These are phyloP conservation scores for Rhorus exstirpatorius DNA, from an alignment of 2,888 invertebrate species.

Conservation along the genomic window DNA sequence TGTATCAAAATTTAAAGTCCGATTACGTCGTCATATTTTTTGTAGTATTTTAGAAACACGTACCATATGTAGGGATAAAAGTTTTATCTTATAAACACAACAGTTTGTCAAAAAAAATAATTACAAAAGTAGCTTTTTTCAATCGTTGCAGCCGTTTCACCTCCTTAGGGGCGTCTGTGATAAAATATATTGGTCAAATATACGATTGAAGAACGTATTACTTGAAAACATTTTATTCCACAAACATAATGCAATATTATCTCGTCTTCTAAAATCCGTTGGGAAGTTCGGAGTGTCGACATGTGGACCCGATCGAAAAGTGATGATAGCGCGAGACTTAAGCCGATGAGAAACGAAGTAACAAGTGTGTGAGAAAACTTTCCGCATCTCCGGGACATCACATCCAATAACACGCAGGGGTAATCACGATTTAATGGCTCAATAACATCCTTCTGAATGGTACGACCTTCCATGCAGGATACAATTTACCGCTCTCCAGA, in stretches of 20 bases:
- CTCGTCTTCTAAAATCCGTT: not conserved
- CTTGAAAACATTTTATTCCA: not conserved
- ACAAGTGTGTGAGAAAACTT: slow-evolving; percentile 69
- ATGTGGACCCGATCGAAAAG: not conserved
- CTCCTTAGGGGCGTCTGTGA: no score
- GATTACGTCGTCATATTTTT: no score
- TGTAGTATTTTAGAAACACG: no score
- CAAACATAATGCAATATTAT: not conserved
- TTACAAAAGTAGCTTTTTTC: no score
- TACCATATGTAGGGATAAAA: no score
- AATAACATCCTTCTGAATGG: slow-evolving; percentile 80
- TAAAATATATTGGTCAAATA: no score
- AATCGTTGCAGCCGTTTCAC: no score
- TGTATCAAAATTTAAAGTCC: no score
- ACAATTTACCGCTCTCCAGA: slow-evolving; percentile 82
- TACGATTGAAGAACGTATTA: not conserved
- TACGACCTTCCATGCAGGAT: slow-evolving; percentile 75
- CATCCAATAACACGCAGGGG: slow-evolving; percentile 81
- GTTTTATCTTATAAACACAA: no score
- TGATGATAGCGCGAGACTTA: not conserved
- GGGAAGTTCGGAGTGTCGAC: not conserved
- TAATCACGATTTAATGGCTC: slow-evolving; percentile 85
- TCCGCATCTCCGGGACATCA: slow-evolving; percentile 78
- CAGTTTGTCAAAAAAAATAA: no score
- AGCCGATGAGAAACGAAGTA: slow-evolving; percentile 17